phyloP scores from a whole-genome alignment of 2,888 invertebrate genomes.

The Entomobrya proxima region DNA sequence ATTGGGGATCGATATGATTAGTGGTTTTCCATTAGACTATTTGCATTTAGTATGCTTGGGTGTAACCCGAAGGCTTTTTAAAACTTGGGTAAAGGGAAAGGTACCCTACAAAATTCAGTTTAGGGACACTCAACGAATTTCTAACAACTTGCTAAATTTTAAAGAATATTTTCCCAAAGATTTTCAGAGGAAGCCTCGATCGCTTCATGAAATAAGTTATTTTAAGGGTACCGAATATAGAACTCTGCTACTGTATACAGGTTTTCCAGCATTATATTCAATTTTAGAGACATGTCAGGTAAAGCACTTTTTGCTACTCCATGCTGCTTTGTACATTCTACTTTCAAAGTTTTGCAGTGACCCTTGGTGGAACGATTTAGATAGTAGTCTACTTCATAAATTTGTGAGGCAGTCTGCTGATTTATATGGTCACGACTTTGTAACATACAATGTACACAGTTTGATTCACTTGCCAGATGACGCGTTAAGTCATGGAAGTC shows the following conservation, averaged over 20 bases:
- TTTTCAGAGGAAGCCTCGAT: background rate
- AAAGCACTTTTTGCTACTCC: background rate
- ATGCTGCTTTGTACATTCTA: background rate
- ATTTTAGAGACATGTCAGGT: background rate
- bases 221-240: background rate
- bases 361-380: conserved; percentile 2
- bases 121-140: background rate
- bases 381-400: background rate
- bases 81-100: background rate
- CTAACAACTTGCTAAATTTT: background rate
- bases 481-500: background rate
- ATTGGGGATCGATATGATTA: background rate
- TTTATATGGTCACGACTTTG: conserved; percentile 9
- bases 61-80: background rate
- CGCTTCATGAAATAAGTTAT: background rate
- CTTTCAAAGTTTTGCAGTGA: background rate
- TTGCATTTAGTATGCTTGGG: background rate
- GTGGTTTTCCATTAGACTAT: background rate
- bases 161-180: background rate
- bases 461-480: conserved; percentile 42
- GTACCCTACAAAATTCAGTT: background rate
- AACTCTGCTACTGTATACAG: background rate
- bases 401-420: background rate
- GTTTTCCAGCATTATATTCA: background rate
- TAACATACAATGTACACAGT: conserved; percentile 32